These are phyloP conservation scores for Slavum lentiscoides DNA, from an alignment of 2,888 invertebrate genomes.

Conservation along the genomic window DNA sequence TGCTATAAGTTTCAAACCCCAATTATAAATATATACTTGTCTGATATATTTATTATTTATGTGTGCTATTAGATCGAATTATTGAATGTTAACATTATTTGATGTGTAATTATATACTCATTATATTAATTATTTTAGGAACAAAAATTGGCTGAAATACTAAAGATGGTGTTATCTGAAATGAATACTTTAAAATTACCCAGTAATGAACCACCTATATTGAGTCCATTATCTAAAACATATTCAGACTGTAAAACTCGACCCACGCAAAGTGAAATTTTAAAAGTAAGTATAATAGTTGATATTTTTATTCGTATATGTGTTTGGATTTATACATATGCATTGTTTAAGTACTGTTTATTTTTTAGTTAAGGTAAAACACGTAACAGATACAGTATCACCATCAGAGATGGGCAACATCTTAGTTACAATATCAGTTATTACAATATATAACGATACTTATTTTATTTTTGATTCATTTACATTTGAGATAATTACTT, in stretches of 20 bases:
- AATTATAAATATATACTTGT: no score
- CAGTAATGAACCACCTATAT: slow-evolving; percentile 9
- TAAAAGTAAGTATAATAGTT: slow-evolving; percentile 57
- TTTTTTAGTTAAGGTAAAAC: no score
- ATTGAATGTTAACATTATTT: neutral
- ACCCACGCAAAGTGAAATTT: slow-evolving; percentile 59
- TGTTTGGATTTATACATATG: neutral
- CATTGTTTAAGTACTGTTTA: neutral
- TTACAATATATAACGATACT: neutral
- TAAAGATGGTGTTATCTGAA: slow-evolving; percentile 4
- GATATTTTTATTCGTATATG: neutral
- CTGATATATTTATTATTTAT: no score
- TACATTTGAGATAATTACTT: neutral
- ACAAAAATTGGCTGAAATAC: neutral
- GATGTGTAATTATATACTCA: neutral
- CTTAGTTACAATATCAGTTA: no score
- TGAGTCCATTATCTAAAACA: slow-evolving; percentile 49
- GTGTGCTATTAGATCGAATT: no score
- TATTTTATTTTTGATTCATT: slow-evolving; percentile 6
- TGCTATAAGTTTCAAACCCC: no score
- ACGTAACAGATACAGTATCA: no score
- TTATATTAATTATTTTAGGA: slow-evolving; percentile 12
- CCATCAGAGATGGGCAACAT: no score
- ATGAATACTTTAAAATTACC: slow-evolving; percentile 19
- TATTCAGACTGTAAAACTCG: slow-evolving; percentile 52